These are phyloP conservation scores for Willowsia nigromaculata DNA, from an alignment of 2,888 invertebrate species.

Conservation along the genomic window DNA sequence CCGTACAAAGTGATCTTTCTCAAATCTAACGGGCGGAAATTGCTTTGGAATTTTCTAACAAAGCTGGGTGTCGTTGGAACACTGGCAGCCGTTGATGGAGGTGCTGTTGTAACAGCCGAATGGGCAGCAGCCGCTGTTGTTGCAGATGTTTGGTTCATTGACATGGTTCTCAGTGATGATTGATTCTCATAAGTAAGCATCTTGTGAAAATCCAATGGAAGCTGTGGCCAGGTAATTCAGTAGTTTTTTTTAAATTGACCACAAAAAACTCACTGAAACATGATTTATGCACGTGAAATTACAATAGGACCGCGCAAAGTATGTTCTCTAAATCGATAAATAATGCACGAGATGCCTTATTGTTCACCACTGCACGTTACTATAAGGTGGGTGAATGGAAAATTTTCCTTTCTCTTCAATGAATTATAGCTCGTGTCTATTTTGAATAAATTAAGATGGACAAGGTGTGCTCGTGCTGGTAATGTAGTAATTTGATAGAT, in stretches of 20 bases:
- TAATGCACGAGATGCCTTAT: not conserved
- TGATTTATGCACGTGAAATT: conserved; percentile 17
- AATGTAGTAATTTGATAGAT: not conserved
- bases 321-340: not conserved
- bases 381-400: not conserved
- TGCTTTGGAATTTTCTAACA: conserved; percentile 76
- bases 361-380: not conserved
- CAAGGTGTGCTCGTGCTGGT: not conserved
- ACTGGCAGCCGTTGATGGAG: conserved; percentile 33
- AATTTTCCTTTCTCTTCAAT: too few relatives aligned
- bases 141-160: conserved; percentile 58
- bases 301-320: not conserved
- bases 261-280: not conserved
- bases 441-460: not conserved
- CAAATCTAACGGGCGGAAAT: conserved; percentile 77
- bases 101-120: conserved; percentile 32
- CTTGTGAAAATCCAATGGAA: conserved; percentile 42
- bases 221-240: not conserved
- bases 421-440: too few relatives aligned
- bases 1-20: conserved; percentile 77
- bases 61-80: conserved; percentile 76
- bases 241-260: not conserved
- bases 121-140: conserved; percentile 70
- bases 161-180: conserved; percentile 68
- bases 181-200: conserved; percentile 77